Conservation (phyloP, 2,797 vertebrate genomes). For the Esox masquinongy region DNA sequence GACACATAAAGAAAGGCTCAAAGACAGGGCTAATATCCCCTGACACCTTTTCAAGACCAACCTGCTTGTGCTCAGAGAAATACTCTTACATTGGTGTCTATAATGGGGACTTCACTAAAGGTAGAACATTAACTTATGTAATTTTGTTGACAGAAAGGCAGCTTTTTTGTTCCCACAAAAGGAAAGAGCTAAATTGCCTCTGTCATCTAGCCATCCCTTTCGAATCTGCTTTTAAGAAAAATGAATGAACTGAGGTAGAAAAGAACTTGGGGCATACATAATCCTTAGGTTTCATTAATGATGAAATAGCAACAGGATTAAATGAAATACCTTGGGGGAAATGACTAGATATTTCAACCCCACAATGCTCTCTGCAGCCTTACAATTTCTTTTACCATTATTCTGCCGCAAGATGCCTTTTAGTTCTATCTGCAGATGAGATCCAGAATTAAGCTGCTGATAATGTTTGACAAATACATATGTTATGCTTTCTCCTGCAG, state of each 20-base stretch:
- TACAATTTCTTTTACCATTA: conserved; percentile 57
- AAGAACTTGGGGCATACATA: conserved; percentile 81
- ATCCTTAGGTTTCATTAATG: conserved; percentile 75
- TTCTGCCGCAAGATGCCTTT: conserved; percentile 45
- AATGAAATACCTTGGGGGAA: conserved; percentile 60
- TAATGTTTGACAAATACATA: conserved; percentile 43
- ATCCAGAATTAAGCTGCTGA: conserved; percentile 40
- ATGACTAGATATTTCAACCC: conserved; percentile 54
- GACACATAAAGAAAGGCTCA: not conserved
- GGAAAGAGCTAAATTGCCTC: conserved; percentile 65
- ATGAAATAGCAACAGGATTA: conserved; percentile 72
- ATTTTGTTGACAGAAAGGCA: conserved; percentile 54
- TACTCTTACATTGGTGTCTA: conserved; percentile 12
- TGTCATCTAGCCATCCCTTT: conserved; percentile 67
- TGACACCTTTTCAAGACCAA: not conserved
- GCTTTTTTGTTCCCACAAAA: conserved; percentile 49
- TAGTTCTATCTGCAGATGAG: conserved; percentile 41
- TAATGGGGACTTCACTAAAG: conserved; percentile 37
- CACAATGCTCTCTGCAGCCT: conserved; percentile 62
- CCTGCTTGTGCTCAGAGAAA: not conserved
- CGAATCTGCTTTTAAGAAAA: conserved; percentile 82
- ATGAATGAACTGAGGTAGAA: conserved; percentile 94
- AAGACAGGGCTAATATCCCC: not conserved
- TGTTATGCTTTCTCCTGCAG: conserved; percentile 37
- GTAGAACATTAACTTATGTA: conserved; percentile 47